phyloP scores from a whole-genome alignment of 2,797 vertebrate genomes.

The Cossypha niveicapilla region DNA sequence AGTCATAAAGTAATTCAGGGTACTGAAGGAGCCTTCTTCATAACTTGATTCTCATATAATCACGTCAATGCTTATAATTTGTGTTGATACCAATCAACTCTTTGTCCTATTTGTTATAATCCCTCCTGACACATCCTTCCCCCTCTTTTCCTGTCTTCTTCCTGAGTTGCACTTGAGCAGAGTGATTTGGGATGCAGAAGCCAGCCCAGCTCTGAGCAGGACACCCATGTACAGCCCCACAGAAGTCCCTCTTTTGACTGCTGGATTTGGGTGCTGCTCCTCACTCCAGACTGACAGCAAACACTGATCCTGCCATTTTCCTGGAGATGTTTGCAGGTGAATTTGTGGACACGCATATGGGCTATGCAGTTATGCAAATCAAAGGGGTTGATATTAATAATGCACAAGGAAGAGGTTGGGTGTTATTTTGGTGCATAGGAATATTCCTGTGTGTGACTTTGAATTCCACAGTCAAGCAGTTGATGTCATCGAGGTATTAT shows the following conservation, averaged over 20 bases:
- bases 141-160: too few species aligned
- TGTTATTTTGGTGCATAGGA: slow-evolving; percentile 13
- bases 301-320: background rate
- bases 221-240: too few species aligned
- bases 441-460: background rate
- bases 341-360: background rate
- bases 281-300: background rate
- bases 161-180: too few species aligned
- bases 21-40: too few species aligned
- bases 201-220: too few species aligned
- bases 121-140: too few species aligned
- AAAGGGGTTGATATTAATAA: background rate
- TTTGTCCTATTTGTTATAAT: too few species aligned
- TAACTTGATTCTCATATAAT: too few species aligned
- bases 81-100: too few species aligned
- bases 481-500: background rate
- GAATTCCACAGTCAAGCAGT: background rate
- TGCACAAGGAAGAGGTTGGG: background rate
- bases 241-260: background rate
- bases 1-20: background rate
- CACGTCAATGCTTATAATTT: too few species aligned
- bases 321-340: background rate
- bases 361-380: background rate
- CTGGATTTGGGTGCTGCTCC: background rate
- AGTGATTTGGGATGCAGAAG: too few species aligned